Conservation (phyloP, 2,113 vertebrate genomes). For the Ibidorhyncha struthersii region DNA sequence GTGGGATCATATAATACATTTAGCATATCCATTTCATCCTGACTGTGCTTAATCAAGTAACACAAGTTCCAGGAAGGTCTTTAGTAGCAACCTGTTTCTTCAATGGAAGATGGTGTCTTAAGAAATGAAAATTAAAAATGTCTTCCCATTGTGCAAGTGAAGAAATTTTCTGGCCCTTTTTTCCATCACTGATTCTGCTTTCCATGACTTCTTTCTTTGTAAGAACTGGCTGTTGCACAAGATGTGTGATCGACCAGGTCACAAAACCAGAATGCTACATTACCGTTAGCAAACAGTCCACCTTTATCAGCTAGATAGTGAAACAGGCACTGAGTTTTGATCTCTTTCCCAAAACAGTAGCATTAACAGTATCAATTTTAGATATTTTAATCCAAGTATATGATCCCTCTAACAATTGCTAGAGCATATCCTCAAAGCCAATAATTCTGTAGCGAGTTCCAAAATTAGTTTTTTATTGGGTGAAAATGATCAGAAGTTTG, state of each 20-base stretch:
- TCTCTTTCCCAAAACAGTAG: not conserved
- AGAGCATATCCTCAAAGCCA: not conserved
- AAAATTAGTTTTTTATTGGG: not conserved
- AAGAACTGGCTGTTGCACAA: not conserved
- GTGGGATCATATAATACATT: not conserved
- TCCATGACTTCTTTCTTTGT: not conserved
- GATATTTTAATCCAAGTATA: not conserved
- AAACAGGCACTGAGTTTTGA: not conserved
- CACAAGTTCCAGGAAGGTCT: not conserved
- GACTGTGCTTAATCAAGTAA: not conserved
- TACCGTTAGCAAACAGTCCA: not conserved
- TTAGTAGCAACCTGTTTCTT: not conserved
- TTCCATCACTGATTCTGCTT: not conserved
- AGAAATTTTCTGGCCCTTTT: not conserved
- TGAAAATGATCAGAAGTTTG: not conserved
- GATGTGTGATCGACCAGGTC: rapidly evolving
- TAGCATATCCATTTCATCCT: not conserved
- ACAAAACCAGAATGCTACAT: not conserved
- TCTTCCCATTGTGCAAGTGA: not conserved
- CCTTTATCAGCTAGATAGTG: not conserved
- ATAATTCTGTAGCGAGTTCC: not conserved
- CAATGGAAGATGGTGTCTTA: not conserved
- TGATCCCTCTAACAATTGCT: not conserved
- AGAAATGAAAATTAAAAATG: not conserved
- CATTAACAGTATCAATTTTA: not conserved